Evolutionary conservation across 2,113 vertebrate genomes (phyloP).

Genomic region (rabbit (Oryctolagus cuniculus)): DNA sequence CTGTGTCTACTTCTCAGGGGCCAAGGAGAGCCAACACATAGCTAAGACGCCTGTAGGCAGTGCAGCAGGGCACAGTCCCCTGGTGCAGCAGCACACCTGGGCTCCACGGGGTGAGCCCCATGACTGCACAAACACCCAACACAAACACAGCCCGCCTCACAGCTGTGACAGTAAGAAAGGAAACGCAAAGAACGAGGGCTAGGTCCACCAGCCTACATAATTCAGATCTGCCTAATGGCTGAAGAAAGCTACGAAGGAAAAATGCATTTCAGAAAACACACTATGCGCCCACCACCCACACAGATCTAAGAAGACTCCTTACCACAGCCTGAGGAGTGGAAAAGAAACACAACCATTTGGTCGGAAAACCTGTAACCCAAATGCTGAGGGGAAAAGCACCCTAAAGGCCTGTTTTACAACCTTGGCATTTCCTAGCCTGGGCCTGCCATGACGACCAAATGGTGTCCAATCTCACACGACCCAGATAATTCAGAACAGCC

Average conservation of each 20-base stretch:
- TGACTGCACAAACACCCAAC: neutral
- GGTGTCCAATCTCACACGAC: slow-evolving; percentile 10
- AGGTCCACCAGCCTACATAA: neutral
- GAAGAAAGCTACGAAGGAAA: neutral
- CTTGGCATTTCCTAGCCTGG: neutral
- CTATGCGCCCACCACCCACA: slow-evolving; percentile 5
- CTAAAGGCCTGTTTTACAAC: neutral
- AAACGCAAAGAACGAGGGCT: neutral
- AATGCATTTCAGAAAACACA: neutral
- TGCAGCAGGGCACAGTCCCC: neutral
- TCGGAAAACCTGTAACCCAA: neutral
- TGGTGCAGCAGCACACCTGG: neutral
- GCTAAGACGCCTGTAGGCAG: too few relatives aligned
- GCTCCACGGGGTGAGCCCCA: neutral
- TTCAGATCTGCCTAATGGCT: neutral
- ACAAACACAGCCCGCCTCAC: neutral
- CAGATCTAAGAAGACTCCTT: neutral
- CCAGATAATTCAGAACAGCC: slow-evolving; percentile 59
- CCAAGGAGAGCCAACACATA: neutral
- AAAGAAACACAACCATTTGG: neutral
- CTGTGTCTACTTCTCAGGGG: neutral
- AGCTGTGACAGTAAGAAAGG: neutral
- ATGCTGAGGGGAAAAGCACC: neutral
- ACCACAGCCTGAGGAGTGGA: neutral
- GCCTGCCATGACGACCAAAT: neutral